Evolutionary conservation across 2,888 invertebrate species (phyloP).

Genomic region (Linnaemya vulpina): DNA sequence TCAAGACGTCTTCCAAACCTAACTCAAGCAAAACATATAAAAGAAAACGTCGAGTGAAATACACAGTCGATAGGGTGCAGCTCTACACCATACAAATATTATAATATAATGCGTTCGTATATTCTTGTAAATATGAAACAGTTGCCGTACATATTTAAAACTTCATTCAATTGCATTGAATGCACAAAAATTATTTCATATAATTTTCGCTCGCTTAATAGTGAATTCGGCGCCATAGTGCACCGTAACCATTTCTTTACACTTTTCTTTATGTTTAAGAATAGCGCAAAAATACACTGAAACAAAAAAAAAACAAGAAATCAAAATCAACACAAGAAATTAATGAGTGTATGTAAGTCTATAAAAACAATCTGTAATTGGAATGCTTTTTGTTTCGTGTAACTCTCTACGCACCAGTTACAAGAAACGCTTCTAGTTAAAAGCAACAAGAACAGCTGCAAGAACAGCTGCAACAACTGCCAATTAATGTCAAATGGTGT

Average conservation of each 20-base stretch:
- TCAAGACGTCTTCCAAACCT: too few species aligned
- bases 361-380: conserved; percentile 24
- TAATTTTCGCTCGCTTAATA: neutral
- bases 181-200: neutral
- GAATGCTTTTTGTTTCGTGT: neutral
- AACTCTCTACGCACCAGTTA: neutral
- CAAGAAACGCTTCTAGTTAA: neutral
- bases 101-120: too few species aligned
- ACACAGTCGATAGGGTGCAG: too few species aligned
- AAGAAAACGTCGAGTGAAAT: too few species aligned
- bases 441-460: conserved; percentile 20
- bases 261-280: conserved; percentile 7
- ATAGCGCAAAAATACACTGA: neutral
- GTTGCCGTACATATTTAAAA: too few species aligned
- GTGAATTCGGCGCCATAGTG: neutral
- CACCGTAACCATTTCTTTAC: neutral
- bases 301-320: neutral
- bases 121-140: too few species aligned
- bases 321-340: conserved; percentile 5
- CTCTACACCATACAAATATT: too few species aligned
- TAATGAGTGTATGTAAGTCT: conserved; percentile 37
- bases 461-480: conserved; percentile 7
- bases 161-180: too few species aligned
- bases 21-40: too few species aligned
- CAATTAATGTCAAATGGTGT: conserved; percentile 27